Evolutionary conservation across 2,113 vertebrate species (phyloP).

Genomic region (Cryptomyrus ogoouensis): DNA sequence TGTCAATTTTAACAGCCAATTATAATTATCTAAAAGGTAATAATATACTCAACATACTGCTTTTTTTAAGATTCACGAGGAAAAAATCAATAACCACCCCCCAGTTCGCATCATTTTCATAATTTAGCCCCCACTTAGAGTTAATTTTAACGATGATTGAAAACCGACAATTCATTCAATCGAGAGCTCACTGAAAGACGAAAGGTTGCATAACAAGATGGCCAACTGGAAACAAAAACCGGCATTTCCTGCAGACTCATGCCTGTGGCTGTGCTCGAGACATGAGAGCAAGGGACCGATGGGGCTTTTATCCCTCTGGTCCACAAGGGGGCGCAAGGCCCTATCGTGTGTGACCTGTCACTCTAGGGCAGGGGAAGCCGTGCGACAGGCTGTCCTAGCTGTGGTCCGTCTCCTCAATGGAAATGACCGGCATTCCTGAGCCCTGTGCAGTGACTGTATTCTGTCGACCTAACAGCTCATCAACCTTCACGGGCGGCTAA

Average conservation of each 20-base stretch:
- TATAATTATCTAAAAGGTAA: not conserved
- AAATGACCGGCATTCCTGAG: not conserved
- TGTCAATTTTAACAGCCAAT: not conserved
- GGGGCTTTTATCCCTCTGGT: not conserved
- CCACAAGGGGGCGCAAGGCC: not conserved
- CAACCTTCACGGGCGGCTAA: not conserved
- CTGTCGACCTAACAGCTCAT: not conserved
- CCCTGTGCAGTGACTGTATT: not conserved
- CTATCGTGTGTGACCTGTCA: not conserved
- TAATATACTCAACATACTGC: not conserved
- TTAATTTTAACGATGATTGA: not conserved
- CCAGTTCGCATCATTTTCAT: not conserved
- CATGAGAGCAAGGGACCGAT: not conserved
- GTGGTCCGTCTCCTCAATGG: not conserved
- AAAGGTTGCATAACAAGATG: not conserved
- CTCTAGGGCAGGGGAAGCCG: not conserved
- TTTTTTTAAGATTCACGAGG: not conserved
- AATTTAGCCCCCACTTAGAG: not conserved
- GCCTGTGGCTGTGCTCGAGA: not conserved
- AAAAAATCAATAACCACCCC: not conserved
- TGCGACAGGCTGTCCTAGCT: not conserved
- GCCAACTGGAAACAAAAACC: not conserved
- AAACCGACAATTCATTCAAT: not conserved
- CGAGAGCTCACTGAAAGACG: not conserved
- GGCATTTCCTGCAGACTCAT: not conserved